A percentile compares a stretch with the other conserved stretches of the same genome.
Evolutionary conservation across 2,888 invertebrate species (phyloP).

Genomic region (Disparrhopalites patrizii): DNA sequence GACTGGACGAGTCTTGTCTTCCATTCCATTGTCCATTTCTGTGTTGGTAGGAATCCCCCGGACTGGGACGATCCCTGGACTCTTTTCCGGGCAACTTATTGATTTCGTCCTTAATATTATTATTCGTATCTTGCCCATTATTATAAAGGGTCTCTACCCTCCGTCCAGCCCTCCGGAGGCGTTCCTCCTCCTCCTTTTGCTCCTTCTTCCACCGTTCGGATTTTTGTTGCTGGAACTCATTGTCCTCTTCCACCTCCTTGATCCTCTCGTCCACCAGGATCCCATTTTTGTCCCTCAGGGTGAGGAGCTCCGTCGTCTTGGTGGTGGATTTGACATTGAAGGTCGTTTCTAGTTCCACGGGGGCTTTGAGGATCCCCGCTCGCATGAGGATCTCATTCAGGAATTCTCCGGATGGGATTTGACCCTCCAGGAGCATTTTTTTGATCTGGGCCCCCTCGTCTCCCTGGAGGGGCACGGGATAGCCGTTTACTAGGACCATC

Average conservation of each 20-base stretch:
- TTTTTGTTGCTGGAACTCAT: constrained; percentile 60
- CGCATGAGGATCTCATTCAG: constrained; percentile 65
- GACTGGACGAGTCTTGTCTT: no score
- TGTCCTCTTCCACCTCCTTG: constrained; percentile 67
- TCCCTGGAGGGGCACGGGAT: constrained; percentile 64
- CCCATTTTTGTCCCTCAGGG: constrained; percentile 62
- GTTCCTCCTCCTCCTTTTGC: constrained; percentile 1
- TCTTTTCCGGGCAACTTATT: no score
- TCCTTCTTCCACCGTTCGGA: constrained; percentile 48
- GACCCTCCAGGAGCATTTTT: constrained; percentile 58
- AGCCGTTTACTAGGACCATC: constrained; percentile 66
- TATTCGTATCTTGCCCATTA: neutral
- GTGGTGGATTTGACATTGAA: constrained; percentile 67
- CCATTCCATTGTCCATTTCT: no score
- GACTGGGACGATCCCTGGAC: no score
- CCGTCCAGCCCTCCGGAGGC: neutral
- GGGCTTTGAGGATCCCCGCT: constrained; percentile 60
- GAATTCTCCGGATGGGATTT: constrained; percentile 65
- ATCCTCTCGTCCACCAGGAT: constrained; percentile 66
- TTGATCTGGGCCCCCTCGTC: constrained; percentile 66
- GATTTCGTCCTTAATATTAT: no score
- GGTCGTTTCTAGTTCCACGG: constrained; percentile 67
- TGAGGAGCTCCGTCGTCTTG: constrained; percentile 67
- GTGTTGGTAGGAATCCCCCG: no score
- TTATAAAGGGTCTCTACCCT: constrained; percentile 18